Percentiles rank a stretch among this genome's conserved stretches.
These are phyloP conservation scores for Abscondita cerata DNA, from an alignment of 2,888 invertebrate genomes.

Conservation along the genomic window DNA sequence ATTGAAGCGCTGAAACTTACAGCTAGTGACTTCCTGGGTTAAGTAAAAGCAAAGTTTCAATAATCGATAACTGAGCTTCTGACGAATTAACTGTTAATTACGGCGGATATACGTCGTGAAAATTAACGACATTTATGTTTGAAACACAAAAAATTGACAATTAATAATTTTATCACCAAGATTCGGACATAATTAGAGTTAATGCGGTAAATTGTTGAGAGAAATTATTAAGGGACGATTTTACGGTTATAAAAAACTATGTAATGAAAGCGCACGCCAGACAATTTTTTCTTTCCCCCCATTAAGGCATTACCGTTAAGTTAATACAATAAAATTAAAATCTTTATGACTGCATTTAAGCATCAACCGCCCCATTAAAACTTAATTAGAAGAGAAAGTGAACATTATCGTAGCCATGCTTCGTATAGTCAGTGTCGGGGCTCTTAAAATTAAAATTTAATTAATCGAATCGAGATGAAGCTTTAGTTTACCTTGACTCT, in stretches of 20 bases:
- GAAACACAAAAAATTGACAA: no score
- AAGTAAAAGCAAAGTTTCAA: slow-evolving; percentile 42
- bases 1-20: slow-evolving; percentile 45
- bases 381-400: slow-evolving; percentile 24
- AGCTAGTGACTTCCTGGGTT: slow-evolving; percentile 13
- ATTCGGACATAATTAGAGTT: no score
- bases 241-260: neutral
- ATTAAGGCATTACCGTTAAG: slow-evolving; percentile 12
- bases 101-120: slow-evolving; percentile 21
- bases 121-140: no score
- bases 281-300: slow-evolving; percentile 9
- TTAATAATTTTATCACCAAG: no score
- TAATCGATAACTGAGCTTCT: slow-evolving; percentile 40
- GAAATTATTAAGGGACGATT: no score
- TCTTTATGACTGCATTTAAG: slow-evolving; percentile 11
- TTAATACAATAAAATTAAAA: slow-evolving; percentile 16
- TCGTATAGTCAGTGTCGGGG: slow-evolving; percentile 17
- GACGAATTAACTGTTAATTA: slow-evolving; percentile 41
- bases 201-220: no score
- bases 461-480: slow-evolving; percentile 29
- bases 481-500: slow-evolving; percentile 38
- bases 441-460: slow-evolving; percentile 27
- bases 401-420: slow-evolving; percentile 13
- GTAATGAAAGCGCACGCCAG: slow-evolving; percentile 4
- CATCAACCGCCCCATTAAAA: slow-evolving; percentile 7